These are phyloP conservation scores for Rhaphigaster nebulosa DNA, from an alignment of 2,888 invertebrate species.

Conservation along the genomic window DNA sequence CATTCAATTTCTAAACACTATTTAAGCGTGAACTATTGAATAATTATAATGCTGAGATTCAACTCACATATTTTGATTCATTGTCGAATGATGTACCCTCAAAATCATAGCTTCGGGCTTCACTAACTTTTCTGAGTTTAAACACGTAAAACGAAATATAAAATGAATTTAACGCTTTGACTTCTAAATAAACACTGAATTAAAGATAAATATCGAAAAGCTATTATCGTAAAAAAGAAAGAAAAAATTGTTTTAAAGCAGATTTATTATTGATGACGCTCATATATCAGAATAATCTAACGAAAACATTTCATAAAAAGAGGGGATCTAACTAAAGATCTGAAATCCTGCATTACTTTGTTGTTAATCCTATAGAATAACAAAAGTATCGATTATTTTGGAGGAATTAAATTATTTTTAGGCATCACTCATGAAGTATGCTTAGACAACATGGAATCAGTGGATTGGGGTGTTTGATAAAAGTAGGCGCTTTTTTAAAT, in stretches of 20 bases:
- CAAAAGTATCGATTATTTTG: background rate
- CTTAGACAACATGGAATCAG: too few species aligned
- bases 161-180: background rate
- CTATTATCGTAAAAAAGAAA: background rate
- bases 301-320: conserved; percentile 19
- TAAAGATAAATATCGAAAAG: background rate
- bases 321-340: background rate
- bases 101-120: background rate
- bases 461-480: too few species aligned
- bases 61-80: background rate
- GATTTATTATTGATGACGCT: background rate
- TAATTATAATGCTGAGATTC: background rate
- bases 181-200: background rate
- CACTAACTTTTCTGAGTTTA: background rate
- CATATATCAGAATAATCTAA: background rate
- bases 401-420: background rate
- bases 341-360: background rate
- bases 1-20: too few species aligned
- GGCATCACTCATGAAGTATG: too few species aligned
- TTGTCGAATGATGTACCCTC: background rate
- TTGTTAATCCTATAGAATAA: background rate
- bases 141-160: background rate
- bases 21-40: background rate
- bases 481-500: too few species aligned
- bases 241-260: background rate